Conservation (phyloP, 2,113 vertebrate genomes). For the Grammatotria lemairii region DNA sequence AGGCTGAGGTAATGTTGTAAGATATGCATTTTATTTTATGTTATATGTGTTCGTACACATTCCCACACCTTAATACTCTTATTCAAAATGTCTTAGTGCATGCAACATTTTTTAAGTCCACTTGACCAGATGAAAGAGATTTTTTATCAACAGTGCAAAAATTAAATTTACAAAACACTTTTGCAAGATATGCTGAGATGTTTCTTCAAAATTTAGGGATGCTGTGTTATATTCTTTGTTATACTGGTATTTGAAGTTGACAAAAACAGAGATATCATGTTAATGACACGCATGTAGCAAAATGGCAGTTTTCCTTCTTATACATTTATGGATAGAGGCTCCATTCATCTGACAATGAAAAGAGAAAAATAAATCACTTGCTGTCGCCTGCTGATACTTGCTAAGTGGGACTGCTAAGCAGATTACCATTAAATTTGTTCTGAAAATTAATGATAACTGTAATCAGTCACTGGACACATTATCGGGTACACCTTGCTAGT, state of each 20-base stretch:
- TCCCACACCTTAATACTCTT: neutral
- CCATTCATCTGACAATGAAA: neutral
- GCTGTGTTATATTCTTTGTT: neutral
- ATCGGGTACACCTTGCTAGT: neutral
- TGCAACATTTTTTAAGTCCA: neutral
- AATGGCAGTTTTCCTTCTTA: neutral
- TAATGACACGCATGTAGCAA: neutral
- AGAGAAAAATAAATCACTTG: rapidly evolving
- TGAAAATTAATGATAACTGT: neutral
- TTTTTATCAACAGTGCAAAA: neutral
- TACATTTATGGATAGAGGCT: rapidly evolving
- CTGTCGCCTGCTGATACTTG: rapidly evolving
- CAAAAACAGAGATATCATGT: rapidly evolving
- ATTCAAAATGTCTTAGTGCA: neutral
- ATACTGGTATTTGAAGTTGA: neutral
- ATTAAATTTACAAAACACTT: rapidly evolving
- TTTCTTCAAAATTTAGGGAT: rapidly evolving
- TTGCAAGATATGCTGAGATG: neutral
- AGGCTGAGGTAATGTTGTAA: neutral
- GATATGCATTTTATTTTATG: neutral
- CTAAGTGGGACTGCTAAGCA: neutral
- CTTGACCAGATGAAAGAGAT: neutral
- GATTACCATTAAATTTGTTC: neutral
- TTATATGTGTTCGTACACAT: neutral
- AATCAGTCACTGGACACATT: neutral